A percentile compares a stretch with the other conserved stretches of the same genome.
Conservation (phyloP, 2,888 invertebrate species). For the Sthenelais limicola region DNA sequence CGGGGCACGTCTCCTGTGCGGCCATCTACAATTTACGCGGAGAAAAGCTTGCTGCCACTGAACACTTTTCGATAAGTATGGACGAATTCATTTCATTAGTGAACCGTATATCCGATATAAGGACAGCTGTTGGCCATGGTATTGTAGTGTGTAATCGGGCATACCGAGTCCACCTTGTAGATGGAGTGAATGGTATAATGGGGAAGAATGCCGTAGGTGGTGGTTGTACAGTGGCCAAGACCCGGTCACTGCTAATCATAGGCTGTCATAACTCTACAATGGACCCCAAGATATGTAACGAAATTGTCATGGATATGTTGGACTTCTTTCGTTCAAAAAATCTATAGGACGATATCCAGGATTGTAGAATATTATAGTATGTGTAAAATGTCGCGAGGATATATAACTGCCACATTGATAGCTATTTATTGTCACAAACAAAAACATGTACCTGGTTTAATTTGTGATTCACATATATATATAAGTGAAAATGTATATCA, state of each 20-base stretch:
- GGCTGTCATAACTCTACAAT: constrained; percentile 5
- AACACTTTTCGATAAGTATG: background rate
- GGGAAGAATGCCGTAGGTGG: constrained; percentile 9
- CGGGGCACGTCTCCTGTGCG: background rate
- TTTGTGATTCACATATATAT: no score
- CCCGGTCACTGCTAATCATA: background rate
- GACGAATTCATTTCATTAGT: background rate
- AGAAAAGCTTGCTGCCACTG: background rate
- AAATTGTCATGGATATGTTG: constrained; percentile 13
- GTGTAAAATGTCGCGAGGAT: no score
- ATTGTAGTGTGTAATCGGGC: background rate
- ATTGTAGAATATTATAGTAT: no score
- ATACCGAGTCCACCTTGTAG: constrained; percentile 14
- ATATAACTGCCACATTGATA: no score
- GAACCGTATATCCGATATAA: background rate
- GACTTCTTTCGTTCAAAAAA: constrained; percentile 4
- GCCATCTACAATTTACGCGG: constrained; percentile 16
- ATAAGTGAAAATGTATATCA: no score
- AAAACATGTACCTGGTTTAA: no score
- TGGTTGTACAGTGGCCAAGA: constrained; percentile 20
- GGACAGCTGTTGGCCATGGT: background rate
- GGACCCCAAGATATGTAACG: constrained; percentile 2
- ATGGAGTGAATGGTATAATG: background rate
- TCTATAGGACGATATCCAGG: no score
- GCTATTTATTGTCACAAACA: no score